phyloP scores from a whole-genome alignment of 2,797 vertebrate genomes.

The Holocentrus rufus region DNA sequence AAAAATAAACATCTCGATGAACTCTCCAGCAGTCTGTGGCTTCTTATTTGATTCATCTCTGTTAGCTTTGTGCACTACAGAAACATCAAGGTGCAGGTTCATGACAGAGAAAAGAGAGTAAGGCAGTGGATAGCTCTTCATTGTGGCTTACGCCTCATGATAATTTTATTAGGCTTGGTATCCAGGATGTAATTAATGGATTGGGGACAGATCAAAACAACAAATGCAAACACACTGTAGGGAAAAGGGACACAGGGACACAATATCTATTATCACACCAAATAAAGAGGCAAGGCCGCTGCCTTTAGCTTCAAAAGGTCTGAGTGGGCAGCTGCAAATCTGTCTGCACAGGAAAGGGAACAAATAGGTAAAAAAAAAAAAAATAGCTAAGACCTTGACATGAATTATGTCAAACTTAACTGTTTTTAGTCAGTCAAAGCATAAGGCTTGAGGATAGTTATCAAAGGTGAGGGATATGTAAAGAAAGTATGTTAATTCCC shows the following conservation, averaged over 20 bases:
- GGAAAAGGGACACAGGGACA: conserved; percentile 11
- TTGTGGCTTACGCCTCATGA: neutral
- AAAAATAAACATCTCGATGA: neutral
- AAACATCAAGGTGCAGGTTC: neutral
- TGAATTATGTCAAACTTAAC: too few species aligned
- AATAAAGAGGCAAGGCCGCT: conserved; percentile 56
- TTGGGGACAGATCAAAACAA: conserved; percentile 48
- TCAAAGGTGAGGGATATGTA: neutral
- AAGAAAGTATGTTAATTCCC: neutral
- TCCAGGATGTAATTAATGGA: conserved; percentile 42
- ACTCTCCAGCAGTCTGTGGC: neutral
- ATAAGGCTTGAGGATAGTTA: neutral
- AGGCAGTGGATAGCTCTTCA: neutral
- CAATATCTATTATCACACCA: conserved; percentile 25
- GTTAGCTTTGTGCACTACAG: neutral
- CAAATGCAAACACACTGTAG: conserved; percentile 12
- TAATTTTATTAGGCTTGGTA: conserved; percentile 10
- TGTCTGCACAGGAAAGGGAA: conserved; percentile 15
- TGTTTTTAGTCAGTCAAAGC: neutral
- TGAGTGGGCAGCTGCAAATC: conserved; percentile 52
- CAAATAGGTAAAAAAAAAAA: neutral
- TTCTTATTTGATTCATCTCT: too few species aligned
- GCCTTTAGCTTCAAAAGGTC: conserved; percentile 65
- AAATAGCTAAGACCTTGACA: too few species aligned
- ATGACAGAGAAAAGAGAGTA: neutral